phyloP scores from a whole-genome alignment of 2,113 vertebrate species.

The Rhinichthys klamathensis region DNA sequence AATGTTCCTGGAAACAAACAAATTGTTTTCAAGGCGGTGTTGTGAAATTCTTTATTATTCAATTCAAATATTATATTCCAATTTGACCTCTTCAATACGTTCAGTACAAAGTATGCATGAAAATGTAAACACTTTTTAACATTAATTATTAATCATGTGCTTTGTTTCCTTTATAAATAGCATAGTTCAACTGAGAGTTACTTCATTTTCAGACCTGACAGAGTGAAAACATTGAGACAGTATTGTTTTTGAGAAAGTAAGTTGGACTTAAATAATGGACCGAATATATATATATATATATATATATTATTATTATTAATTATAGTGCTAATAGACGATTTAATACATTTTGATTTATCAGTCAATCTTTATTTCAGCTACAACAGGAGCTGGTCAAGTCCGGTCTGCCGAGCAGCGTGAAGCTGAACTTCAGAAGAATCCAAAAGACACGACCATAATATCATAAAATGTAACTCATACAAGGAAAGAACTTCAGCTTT shows the following conservation, averaged over 20 bases:
- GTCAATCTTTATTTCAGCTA: constrained; percentile 9
- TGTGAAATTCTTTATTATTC: no score
- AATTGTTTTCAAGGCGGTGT: no score
- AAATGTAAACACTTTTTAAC: no score
- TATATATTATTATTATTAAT: background rate
- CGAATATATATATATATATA: background rate
- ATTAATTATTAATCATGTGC: background rate
- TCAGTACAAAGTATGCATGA: no score
- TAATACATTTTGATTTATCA: no score
- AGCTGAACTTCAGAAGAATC: background rate
- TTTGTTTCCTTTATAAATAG: background rate
- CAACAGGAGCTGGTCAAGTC: background rate
- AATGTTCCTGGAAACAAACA: background rate
- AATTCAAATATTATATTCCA: no score
- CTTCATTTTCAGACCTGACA: constrained; percentile 11
- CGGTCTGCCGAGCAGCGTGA: background rate
- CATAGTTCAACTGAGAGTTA: constrained; percentile 5
- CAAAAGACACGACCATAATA: background rate
- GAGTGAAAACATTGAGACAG: background rate
- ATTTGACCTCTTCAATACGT: no score
- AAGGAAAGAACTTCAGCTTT: background rate
- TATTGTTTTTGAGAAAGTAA: constrained; percentile 5
- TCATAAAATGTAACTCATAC: background rate
- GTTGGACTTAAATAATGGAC: background rate
- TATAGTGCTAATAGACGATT: background rate